A percentile compares a stretch with the other conserved stretches of the same genome.
Evolutionary conservation across 2,113 vertebrate genomes (phyloP).

Genomic region (Catharus bicknelli): DNA sequence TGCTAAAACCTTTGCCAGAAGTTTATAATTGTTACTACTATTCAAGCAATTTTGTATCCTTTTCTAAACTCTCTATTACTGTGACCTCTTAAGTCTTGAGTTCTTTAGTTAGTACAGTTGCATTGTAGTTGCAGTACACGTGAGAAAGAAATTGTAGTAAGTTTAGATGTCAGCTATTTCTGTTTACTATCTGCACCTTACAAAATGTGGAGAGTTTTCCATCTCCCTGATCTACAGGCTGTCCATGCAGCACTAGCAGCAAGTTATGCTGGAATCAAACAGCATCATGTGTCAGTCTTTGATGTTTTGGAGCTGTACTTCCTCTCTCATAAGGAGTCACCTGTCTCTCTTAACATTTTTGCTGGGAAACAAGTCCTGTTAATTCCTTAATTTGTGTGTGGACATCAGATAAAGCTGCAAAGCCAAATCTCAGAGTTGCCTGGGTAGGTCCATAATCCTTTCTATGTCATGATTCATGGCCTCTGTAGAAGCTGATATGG

Average conservation of each 20-base stretch:
- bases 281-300: neutral
- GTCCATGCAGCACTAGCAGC: neutral
- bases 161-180: neutral
- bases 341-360: neutral
- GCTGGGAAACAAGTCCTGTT: neutral
- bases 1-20: constrained; percentile 18
- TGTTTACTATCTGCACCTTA: neutral
- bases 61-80: constrained; percentile 25
- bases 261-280: neutral
- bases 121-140: neutral
- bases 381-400: neutral
- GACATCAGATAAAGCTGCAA: neutral
- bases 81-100: constrained; percentile 15
- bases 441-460: neutral
- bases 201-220: neutral
- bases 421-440: neutral
- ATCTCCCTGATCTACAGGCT: neutral
- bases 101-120: constrained; percentile 19
- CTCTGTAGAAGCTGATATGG: neutral
- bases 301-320: neutral
- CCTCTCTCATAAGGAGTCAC: neutral
- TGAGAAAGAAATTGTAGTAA: neutral
- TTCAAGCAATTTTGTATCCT: neutral
- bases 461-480: neutral
- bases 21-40: constrained; percentile 19